These are phyloP conservation scores for human DNA, from an alignment of 2,113 vertebrate species.

Conservation along the genomic window DNA sequence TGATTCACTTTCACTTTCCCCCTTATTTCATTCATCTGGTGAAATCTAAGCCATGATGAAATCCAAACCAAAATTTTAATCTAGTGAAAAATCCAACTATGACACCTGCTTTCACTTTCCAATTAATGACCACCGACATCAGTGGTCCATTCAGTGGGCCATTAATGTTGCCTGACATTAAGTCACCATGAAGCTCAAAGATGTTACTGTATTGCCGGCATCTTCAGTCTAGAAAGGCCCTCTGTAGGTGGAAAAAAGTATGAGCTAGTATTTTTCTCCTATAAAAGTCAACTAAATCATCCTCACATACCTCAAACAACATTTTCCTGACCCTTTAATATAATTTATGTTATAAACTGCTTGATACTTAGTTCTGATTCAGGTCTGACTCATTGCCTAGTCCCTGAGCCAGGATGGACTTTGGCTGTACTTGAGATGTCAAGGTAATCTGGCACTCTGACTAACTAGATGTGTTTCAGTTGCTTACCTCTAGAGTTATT, in stretches of 20 bases:
- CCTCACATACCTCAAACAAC: background rate
- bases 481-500: background rate
- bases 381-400: background rate
- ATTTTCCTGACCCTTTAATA: background rate
- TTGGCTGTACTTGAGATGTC: background rate
- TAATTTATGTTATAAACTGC: background rate
- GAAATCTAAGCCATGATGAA: background rate
- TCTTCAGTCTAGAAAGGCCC: background rate
- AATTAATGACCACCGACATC: background rate
- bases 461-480: background rate
- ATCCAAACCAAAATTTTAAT: background rate
- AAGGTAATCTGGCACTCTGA: background rate
- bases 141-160: background rate
- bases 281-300: background rate
- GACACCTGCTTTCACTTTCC: background rate
- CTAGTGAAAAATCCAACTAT: background rate
- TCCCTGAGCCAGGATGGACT: too few species aligned
- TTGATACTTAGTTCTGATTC: background rate
- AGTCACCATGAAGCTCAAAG: background rate
- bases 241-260: background rate
- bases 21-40: background rate
- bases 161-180: background rate
- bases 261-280: background rate
- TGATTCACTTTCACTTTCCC: background rate
- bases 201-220: background rate